Conservation (phyloP, 2,113 vertebrate species). For the Gavialis gangeticus region DNA sequence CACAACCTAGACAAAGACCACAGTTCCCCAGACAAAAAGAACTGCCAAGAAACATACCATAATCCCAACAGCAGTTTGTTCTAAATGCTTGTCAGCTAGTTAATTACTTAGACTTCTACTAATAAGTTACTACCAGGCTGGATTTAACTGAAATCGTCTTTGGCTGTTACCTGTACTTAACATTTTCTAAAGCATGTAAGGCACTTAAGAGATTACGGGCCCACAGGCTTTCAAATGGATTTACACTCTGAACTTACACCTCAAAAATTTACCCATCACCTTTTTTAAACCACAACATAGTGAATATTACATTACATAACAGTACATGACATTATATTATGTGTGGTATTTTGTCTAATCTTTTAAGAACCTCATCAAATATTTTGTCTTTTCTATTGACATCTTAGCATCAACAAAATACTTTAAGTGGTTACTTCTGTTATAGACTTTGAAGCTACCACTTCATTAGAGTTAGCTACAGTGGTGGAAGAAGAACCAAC, state of each 20-base stretch:
- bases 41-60: not conserved
- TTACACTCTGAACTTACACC: not conserved
- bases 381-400: not conserved
- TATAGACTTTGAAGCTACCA: not conserved
- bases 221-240: not conserved
- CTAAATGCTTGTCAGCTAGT: not conserved
- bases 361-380: not conserved
- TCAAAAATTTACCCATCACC: not conserved
- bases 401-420: not conserved
- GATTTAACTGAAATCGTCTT: slow-evolving; percentile 2
- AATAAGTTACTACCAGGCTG: not conserved
- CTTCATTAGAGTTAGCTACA: not conserved
- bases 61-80: not conserved
- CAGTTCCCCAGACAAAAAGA: not conserved
- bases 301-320: not conserved
- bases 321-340: not conserved
- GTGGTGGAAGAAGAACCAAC: not conserved
- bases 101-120: not conserved
- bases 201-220: not conserved
- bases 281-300: not conserved
- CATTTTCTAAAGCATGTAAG: not conserved
- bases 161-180: slow-evolving; percentile 7
- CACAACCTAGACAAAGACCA: slow-evolving; percentile 5
- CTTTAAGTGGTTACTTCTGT: not conserved
- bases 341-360: not conserved